These are phyloP conservation scores for Acanthornis magna DNA, from an alignment of 2,797 vertebrate genomes.

Conservation along the genomic window DNA sequence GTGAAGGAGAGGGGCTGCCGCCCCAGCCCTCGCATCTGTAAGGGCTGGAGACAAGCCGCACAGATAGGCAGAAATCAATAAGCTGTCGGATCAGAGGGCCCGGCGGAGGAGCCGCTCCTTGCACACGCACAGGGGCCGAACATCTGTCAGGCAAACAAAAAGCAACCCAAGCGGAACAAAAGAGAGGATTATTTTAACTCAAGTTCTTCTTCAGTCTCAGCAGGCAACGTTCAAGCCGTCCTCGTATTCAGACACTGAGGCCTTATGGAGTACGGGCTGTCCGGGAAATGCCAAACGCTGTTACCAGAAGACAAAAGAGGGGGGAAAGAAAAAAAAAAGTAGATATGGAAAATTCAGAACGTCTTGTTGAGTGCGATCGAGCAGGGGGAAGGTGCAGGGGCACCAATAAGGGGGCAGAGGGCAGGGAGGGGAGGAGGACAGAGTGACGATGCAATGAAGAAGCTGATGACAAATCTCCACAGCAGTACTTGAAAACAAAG, in stretches of 20 bases:
- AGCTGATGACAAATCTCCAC: background rate
- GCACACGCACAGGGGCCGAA: constrained; percentile 64
- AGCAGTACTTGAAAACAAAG: background rate
- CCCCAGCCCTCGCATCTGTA: constrained; percentile 47
- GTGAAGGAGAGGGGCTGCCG: constrained; percentile 17
- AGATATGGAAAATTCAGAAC: constrained; percentile 53
- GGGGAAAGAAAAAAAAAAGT: background rate
- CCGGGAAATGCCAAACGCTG: constrained; percentile 70
- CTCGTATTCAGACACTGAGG: constrained; percentile 69
- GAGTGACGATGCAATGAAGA: background rate
- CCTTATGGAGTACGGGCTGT: constrained; percentile 72
- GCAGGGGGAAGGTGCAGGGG: constrained; percentile 4
- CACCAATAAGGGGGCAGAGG: background rate
- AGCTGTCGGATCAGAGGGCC: constrained; percentile 64
- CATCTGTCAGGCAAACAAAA: constrained; percentile 77
- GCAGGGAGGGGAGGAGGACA: background rate
- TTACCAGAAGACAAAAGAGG: constrained; percentile 67
- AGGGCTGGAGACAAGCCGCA: constrained; percentile 49
- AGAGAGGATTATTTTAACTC: constrained; percentile 78
- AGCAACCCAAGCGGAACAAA: constrained; percentile 76
- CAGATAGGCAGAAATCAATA: constrained; percentile 60
- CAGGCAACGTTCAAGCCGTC: constrained; percentile 74
- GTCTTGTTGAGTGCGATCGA: background rate
- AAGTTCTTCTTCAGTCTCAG: constrained; percentile 77
- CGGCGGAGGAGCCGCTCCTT: constrained; percentile 39